Percentiles rank a stretch among this genome's conserved stretches.
These are phyloP conservation scores for Neoaliturus tenellus DNA, from an alignment of 2,888 invertebrate species.

Conservation along the genomic window DNA sequence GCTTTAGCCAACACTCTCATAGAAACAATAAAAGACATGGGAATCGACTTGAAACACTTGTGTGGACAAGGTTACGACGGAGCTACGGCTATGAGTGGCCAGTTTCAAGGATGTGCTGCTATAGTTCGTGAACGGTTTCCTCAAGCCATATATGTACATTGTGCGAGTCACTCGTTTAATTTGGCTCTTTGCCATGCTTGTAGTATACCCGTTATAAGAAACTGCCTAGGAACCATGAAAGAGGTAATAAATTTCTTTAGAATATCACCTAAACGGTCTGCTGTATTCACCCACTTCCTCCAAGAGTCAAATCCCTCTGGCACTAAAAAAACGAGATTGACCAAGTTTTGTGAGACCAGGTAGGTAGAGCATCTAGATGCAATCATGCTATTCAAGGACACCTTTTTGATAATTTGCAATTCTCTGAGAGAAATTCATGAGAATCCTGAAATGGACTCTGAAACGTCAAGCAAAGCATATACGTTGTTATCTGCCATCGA, in stretches of 20 bases:
- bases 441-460: constrained; percentile 25
- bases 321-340: constrained; percentile 21
- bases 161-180: constrained; percentile 66
- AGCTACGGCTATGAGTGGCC: constrained; percentile 64
- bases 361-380: constrained; percentile 18
- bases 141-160: constrained; percentile 66
- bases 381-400: constrained; percentile 24
- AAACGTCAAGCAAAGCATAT: neutral
- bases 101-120: constrained; percentile 64
- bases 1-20: neutral
- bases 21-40: constrained; percentile 50
- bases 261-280: constrained; percentile 42
- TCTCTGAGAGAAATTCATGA: constrained; percentile 30
- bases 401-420: neutral
- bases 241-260: constrained; percentile 57
- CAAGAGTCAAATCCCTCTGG: constrained; percentile 35
- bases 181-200: constrained; percentile 65
- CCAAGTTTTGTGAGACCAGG: constrained; percentile 39
- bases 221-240: constrained; percentile 63
- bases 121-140: constrained; percentile 58
- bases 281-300: constrained; percentile 30
- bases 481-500: constrained; percentile 12
- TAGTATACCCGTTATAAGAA: constrained; percentile 62
- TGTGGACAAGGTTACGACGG: constrained; percentile 67
- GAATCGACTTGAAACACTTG: constrained; percentile 62